These are phyloP conservation scores for Diaphora mendica DNA, from an alignment of 2,888 invertebrate species.

Conservation along the genomic window DNA sequence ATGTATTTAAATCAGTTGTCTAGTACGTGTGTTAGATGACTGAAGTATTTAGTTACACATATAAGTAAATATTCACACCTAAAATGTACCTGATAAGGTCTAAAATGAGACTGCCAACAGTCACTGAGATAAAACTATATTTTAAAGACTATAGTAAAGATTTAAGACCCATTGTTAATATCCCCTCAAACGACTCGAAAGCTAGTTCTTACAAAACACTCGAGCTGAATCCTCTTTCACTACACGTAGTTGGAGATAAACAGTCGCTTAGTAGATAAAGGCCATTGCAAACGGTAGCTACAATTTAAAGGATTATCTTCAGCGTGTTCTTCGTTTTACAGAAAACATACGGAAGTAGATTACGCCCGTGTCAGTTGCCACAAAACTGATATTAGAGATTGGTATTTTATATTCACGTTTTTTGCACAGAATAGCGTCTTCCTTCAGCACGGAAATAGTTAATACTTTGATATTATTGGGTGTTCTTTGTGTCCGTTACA, in stretches of 20 bases:
- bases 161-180: background rate
- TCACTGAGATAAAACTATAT: no score
- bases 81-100: no score
- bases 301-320: conserved; percentile 45
- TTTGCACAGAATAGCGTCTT: background rate
- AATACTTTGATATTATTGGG: background rate
- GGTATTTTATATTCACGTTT: background rate
- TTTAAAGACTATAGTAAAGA: background rate
- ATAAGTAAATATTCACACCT: no score
- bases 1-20: no score
- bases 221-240: conserved; percentile 2
- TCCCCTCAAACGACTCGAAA: background rate
- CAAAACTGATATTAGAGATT: background rate
- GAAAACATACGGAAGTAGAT: conserved; percentile 13
- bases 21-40: no score
- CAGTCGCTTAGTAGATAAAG: conserved; percentile 26
- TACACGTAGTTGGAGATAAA: conserved; percentile 26
- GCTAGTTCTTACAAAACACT: background rate
- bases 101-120: no score
- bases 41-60: no score
- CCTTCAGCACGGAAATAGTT: background rate
- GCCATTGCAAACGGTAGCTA: conserved; percentile 14
- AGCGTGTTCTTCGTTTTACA: conserved; percentile 9
- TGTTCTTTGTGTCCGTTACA: no score
- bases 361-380: background rate